phyloP scores from a whole-genome alignment of 92 coral and sea anemone genomes.

The Metridium senile region DNA sequence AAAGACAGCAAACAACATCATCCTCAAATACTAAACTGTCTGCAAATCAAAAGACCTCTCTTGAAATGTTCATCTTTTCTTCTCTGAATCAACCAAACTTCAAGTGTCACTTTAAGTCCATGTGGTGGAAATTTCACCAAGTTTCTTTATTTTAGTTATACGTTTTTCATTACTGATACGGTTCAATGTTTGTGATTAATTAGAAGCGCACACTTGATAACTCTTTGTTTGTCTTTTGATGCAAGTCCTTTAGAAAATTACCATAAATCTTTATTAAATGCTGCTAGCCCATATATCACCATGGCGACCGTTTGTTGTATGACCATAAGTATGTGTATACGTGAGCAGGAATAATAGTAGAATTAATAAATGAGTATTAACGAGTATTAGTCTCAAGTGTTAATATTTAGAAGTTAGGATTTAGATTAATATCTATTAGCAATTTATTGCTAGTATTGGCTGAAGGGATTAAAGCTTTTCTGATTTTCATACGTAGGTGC shows the following conservation, averaged over 20 bases:
- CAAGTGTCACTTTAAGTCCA: too few relatives aligned
- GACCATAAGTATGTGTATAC: neutral
- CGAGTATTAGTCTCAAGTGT: too few relatives aligned
- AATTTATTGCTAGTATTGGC: neutral
- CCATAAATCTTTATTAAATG: slow-evolving; percentile 7
- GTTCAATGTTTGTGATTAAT: slow-evolving; percentile 15
- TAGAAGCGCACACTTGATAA: neutral
- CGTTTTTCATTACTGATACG: neutral
- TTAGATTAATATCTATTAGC: neutral
- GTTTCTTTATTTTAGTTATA: neutral
- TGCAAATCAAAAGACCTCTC: too few relatives aligned
- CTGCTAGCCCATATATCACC: neutral
- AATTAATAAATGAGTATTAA: too few relatives aligned
- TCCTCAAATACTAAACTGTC: neutral
- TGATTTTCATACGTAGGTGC: too few relatives aligned
- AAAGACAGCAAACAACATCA: slow-evolving; percentile 11
- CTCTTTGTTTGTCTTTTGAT: slow-evolving; percentile 16
- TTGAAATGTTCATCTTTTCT: neutral
- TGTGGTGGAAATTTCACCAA: neutral
- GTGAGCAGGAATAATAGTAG: too few relatives aligned
- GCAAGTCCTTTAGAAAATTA: slow-evolving; percentile 1
- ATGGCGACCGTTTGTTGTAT: neutral
- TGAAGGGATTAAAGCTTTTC: neutral
- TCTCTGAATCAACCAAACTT: too few relatives aligned
- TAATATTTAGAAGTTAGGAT: neutral